Evolutionary conservation across 2,888 invertebrate species (phyloP), one percentile per base, ranked within the genome.

Genomic region (Neoaliturus tenellus): DNA sequence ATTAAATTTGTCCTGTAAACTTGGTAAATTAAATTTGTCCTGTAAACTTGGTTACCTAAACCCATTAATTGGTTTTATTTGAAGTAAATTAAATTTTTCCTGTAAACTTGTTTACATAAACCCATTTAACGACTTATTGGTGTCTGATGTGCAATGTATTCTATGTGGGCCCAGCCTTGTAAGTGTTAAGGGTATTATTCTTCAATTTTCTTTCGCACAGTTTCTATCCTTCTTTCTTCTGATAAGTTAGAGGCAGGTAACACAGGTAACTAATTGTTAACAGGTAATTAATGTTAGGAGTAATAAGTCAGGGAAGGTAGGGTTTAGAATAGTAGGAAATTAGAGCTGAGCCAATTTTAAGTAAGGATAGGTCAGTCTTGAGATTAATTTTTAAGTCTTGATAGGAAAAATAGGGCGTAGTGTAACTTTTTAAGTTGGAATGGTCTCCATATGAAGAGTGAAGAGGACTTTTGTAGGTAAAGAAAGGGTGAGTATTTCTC

Each of bases 151-250:
- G n/a, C n/a, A n/a, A n/a, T n/a, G n/a, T n/a, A n/a, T 83, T 81
- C 84, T 58, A 39, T 84, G 84, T 84, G 80, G 75, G 84, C 84
- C 84, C 84, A 84, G 84, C 84, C 84, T 84, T 83, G 55, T 67
- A 80, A 28, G 23, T 28, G 6, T 20, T 20, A 58, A 58, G 33
- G 80, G 31, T 44, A 69, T 28, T 35, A 51, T 35, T 83, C 80
- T 80, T 80, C 69, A 33, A 20, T 80, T 48, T 28, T 51, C 83
- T 83, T 20, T 83, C 55, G 83, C 83, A 83, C 75, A 67, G 35
- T 80, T 33, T 6, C 69, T 31, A 67, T 44, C 12, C 10, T 28
- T 69, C 31, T 67, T n/a, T 33, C 23, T 31, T 69, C 25, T 55
- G 2, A 28, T 28, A 28, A 62, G 25, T 28, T 28, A 62, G 20